Base-by-base conservation (phyloP, 2,888 invertebrate species). In the Laothoe populi region DNA sequence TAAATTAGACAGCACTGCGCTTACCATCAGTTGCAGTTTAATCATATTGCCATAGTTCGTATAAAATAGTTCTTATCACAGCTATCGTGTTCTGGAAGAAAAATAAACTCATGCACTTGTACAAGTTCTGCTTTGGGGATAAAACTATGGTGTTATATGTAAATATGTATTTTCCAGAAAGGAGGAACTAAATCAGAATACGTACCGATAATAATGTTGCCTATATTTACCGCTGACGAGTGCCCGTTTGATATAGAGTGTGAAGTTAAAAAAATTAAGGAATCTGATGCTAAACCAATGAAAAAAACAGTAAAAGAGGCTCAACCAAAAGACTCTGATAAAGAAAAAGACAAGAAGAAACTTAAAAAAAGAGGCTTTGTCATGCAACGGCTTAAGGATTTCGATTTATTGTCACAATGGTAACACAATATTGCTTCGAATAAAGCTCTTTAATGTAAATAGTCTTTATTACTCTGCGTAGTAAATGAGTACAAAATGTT, bases 161-260 rank as follows among this genome's bases (percentile, higher is more conserved):
- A 44, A 11, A 21, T 46, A 40, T 42, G 38, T 44, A 57, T 48
- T 57, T 24, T 61, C 57, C 70, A 86, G 84, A 79, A 73, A 60
- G 70, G 71, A 1, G 77, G 77, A 23, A 71, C 72, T 0, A 76
- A 78, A 44, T 80, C 85, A 0, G 83, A 84, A 23, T 90, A 85
- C 57, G 83, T 91, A 1, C 91, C 91, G 1, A 82, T 92, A 0
- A 86, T 92, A 42, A 86, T 92, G 88, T 90, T 92, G 90, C 91
- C 91, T 0, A 82, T 92, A 60, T 83, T 82, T 60, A 69, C 88
- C 2, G 83, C 88, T 2, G 86, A 89, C 44, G 70, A 88, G 58
- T 91, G 90, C 46, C 90, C 90, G 1, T 89, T 91, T 61, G 88
- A 90, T 66, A 82, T 91, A 75, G 80, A 88, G 4, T 86, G 86